Conservation (phyloP, 2,113 vertebrate species). For the Otolemur garnettii region DNA sequence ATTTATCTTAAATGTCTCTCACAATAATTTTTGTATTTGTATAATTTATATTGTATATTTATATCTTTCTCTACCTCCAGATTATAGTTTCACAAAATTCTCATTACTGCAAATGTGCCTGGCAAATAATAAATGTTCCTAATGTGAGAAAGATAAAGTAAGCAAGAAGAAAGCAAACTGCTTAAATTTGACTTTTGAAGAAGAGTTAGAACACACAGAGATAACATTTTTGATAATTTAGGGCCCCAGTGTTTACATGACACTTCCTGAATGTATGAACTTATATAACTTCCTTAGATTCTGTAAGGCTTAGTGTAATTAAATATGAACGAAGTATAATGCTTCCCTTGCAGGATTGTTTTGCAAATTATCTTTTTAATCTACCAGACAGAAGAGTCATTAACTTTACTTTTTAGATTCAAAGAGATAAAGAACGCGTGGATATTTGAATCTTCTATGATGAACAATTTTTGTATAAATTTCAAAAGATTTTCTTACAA, state of each 20-base stretch:
- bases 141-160: not conserved
- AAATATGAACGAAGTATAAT: conserved; percentile 1
- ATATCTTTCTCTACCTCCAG: not conserved
- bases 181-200: not conserved
- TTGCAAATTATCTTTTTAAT: not conserved
- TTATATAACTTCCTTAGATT: not conserved
- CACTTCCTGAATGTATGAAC: not conserved
- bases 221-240: not conserved
- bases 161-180: not conserved
- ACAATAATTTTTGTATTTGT: not conserved
- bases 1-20: not conserved
- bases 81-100: not conserved
- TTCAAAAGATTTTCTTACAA: conserved; percentile 11
- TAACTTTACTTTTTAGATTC: not conserved
- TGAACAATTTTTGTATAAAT: not conserved
- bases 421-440: not conserved
- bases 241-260: too few species aligned
- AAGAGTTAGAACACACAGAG: not conserved
- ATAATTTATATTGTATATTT: not conserved
- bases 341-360: not conserved
- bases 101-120: not conserved
- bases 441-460: not conserved
- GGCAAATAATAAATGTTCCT: not conserved
- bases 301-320: not conserved
- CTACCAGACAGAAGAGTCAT: not conserved